Conservation (phyloP, 2,113 vertebrate genomes). For the Eolophus roseicapilla region DNA sequence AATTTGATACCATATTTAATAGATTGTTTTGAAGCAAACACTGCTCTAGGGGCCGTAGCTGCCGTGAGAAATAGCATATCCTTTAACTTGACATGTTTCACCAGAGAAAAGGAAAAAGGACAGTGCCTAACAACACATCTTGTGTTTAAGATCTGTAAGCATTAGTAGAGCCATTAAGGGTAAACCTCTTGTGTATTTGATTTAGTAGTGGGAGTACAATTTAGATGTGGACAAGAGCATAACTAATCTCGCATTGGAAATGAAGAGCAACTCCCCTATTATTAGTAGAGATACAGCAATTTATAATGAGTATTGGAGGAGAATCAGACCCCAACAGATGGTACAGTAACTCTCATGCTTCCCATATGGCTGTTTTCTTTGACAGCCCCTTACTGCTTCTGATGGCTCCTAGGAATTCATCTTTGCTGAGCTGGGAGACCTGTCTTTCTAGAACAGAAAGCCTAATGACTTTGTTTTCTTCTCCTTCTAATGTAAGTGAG, state of each 20-base stretch:
- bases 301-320: not conserved
- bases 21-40: not conserved
- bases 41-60: not conserved
- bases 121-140: not conserved
- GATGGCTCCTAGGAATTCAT: not conserved
- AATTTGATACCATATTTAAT: slow-evolving; percentile 18
- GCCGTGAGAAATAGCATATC: not conserved
- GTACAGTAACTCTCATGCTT: not conserved
- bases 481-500: not conserved
- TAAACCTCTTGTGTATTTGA: not conserved
- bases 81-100: not conserved
- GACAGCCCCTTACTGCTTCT: not conserved
- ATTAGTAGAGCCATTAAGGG: not conserved
- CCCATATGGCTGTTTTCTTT: not conserved
- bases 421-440: not conserved
- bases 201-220: not conserved
- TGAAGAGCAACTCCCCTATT: not conserved
- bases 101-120: not conserved
- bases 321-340: not conserved
- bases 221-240: not conserved
- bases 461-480: not conserved
- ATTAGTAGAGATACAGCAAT: not conserved
- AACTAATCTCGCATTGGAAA: not conserved
- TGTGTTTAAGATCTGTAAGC: not conserved
- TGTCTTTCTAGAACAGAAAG: not conserved